Conservation (phyloP, 2,888 invertebrate genomes). For the Psylliodes chrysocephalus region DNA sequence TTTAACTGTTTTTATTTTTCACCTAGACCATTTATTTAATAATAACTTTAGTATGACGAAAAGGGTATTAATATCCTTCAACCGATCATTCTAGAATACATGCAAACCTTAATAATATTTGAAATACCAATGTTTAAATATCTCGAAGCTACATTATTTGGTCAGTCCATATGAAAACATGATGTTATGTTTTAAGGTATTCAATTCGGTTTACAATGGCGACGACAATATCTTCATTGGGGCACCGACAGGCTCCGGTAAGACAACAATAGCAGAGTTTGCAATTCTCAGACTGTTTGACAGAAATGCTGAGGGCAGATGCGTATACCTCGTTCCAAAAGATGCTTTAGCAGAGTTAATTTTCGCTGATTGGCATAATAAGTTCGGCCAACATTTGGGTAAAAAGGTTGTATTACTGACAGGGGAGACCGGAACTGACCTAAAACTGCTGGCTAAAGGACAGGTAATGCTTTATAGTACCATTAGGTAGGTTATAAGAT, state of each 20-base stretch:
- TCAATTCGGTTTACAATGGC: conserved; percentile 97
- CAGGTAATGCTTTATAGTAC: no score
- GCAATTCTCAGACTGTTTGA: conserved; percentile 89
- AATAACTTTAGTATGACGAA: no score
- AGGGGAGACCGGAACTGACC: conserved; percentile 97
- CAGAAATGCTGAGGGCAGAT: conserved; percentile 79
- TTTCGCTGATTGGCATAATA: conserved; percentile 91
- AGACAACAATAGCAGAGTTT: conserved; percentile 96
- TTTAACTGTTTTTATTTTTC: no score
- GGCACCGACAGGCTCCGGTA: conserved; percentile 91
- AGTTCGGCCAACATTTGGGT: conserved; percentile 83
- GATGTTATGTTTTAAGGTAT: conserved; percentile 65
- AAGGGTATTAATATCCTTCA: no score
- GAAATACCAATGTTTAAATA: no score
- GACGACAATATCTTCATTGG: conserved; percentile 98
- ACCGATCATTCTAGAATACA: no score
- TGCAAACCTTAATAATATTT: no score
- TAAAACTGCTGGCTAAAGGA: conserved; percentile 91
- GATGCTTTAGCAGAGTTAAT: conserved; percentile 91
- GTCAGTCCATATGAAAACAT: no score
- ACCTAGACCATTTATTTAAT: no score
- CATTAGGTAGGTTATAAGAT: background rate
- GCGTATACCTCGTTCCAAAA: conserved; percentile 93
- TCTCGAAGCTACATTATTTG: no score
- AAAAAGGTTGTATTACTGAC: conserved; percentile 91